Base-by-base conservation (phyloP, 2,797 vertebrate species). In the Gymnoscopelus microlampas region DNA sequence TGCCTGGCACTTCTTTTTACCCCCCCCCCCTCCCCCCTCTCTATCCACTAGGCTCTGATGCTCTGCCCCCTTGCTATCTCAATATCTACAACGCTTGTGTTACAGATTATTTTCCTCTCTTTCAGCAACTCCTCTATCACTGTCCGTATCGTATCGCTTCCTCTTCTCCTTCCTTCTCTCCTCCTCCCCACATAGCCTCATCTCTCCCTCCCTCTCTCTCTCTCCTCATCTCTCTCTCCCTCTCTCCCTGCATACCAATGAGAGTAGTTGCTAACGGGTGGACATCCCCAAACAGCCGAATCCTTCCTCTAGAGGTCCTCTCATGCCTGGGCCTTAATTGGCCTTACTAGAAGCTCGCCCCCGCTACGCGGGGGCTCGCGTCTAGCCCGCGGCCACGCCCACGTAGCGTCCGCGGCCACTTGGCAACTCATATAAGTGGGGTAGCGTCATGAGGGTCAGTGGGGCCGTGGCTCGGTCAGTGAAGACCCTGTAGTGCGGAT, bases 201-300 rank as follows among this genome's bases (percentile, higher is more conserved):
- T 5, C 39, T 26, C 44, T 29, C 49, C 69, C 64, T 66, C 44
- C 8, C 50, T n/a, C 8, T 1, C 35, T 64, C 70, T 60, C 26
- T 35, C 13, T 54, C 15, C 64, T 61, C 63, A 5, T 58, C 35
- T 3, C 19, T 44, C 35, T 8, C 50, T n/a, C 56, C 8, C 14
- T 19, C 24, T 12, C 5, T 58, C 65, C 19, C 55, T 50, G 82
- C 77, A 86, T 79, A 71, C 71, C 68, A 77, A 85, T 75, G 66
- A 87, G 72, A 80, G 14, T 44, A 66, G 59, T 35, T 12, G 67
- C 48, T 26, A 50, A 65, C 66, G 61, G 65, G 69, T n/a, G 49
- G 53, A 55, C 15, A 68, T 65, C 47, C 24, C 10, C 2, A 14
- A 76, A 65, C 60, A 68, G 49, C 14, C 24, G 24, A 12, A 48